Evolutionary conservation across 2,888 invertebrate genomes (phyloP).

Genomic region (Cephus nigrinus): DNA sequence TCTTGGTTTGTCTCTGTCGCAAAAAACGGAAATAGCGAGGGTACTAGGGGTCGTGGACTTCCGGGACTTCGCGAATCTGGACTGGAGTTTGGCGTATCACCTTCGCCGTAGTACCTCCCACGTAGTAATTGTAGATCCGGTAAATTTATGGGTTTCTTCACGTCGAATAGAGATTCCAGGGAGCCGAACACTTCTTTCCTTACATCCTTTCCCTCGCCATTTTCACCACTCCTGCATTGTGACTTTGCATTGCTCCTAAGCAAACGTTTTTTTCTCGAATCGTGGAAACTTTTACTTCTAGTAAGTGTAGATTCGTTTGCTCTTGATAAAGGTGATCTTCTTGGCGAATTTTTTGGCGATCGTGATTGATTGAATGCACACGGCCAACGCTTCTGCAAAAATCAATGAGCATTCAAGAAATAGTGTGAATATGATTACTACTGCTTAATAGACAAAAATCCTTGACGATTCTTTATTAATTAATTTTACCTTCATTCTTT

Average conservation of each 20-base stretch:
- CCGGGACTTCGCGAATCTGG: constrained; percentile 24
- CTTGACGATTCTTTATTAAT: neutral
- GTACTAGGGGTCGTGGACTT: constrained; percentile 11
- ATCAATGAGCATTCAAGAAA: neutral
- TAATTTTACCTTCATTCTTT: constrained; percentile 59
- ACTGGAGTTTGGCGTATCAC: constrained; percentile 22
- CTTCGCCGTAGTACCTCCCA: constrained; percentile 23
- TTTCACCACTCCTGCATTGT: constrained; percentile 26
- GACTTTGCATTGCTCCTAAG: constrained; percentile 23
- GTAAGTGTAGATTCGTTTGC: constrained; percentile 28
- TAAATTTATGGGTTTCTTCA: constrained; percentile 47
- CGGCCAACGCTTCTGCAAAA: constrained; percentile 47
- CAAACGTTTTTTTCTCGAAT: constrained; percentile 39
- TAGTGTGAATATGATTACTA: neutral
- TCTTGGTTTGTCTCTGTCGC: neutral
- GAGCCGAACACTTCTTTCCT: constrained; percentile 45
- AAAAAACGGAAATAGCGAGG: neutral
- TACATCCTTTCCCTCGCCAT: constrained; percentile 20
- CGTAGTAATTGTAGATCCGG: constrained; percentile 33
- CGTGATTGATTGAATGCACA: constrained; percentile 36
- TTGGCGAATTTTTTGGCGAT: constrained; percentile 37
- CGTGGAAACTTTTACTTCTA: constrained; percentile 41
- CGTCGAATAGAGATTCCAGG: constrained; percentile 54
- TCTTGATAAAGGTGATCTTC: constrained; percentile 17
- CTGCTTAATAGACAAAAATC: neutral